phyloP scores from a whole-genome alignment of 2,113 vertebrate species.

The Tauraco erythrolophus region DNA sequence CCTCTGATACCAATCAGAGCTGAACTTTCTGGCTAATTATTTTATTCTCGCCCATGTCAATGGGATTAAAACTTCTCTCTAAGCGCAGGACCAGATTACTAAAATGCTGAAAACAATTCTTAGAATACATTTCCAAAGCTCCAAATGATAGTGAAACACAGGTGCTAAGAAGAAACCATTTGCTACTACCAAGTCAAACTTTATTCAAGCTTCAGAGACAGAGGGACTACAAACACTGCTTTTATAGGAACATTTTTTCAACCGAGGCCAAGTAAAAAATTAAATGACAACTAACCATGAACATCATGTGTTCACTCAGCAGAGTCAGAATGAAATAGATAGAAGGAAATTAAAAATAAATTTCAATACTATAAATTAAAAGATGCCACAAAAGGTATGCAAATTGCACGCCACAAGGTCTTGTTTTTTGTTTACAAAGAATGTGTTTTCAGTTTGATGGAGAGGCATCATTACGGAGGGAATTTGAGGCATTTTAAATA shows the following conservation, averaged over 20 bases:
- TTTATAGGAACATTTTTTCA: not conserved
- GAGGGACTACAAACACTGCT: not conserved
- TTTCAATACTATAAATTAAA: conserved; percentile 67
- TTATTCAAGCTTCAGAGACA: not conserved
- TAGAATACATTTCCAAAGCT: not conserved
- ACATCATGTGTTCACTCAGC: conserved; percentile 38
- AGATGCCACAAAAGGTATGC: conserved; percentile 66
- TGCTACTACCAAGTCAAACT: not conserved
- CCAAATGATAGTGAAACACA: not conserved
- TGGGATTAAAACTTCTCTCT: not conserved
- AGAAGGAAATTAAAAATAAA: conserved; percentile 55
- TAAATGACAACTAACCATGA: not conserved
- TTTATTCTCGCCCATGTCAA: not conserved
- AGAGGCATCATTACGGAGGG: conserved; percentile 70
- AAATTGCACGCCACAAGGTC: conserved; percentile 58
- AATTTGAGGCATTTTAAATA: conserved; percentile 69
- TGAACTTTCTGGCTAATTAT: not conserved
- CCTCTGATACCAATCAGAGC: not conserved
- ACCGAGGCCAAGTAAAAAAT: not conserved
- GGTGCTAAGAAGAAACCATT: not conserved
- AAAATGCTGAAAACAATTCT: not conserved
- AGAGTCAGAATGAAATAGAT: conserved; percentile 80
- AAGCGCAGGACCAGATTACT: rapidly evolving
- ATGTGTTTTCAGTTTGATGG: conserved; percentile 61
- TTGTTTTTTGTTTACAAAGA: conserved; percentile 67